These are phyloP conservation scores for Dysmachus trigonus DNA, from an alignment of 2,888 invertebrate species.

Conservation along the genomic window DNA sequence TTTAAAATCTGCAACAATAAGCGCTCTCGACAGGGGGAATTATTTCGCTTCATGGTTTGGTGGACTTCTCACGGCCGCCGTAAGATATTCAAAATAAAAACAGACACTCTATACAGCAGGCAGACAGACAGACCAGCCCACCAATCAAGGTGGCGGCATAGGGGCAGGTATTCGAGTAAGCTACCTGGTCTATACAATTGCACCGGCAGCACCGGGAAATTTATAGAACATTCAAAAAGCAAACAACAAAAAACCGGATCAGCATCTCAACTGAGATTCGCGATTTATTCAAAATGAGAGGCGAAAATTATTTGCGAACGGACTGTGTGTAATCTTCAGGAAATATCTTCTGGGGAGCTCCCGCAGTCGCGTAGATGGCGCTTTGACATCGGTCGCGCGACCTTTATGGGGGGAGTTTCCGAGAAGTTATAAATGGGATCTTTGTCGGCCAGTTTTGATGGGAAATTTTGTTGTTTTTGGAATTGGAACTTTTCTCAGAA, in stretches of 20 bases:
- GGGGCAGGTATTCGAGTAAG: neutral
- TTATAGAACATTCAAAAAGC: neutral
- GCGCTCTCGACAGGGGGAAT: neutral
- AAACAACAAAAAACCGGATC: neutral
- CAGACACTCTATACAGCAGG: neutral
- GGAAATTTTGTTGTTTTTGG: neutral
- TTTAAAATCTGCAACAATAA: neutral
- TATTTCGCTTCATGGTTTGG: neutral
- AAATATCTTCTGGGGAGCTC: neutral
- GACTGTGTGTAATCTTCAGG: neutral
- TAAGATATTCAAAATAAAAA: neutral
- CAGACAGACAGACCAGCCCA: neutral
- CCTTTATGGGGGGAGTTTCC: neutral
- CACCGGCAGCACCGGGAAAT: neutral
- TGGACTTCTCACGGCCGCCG: neutral
- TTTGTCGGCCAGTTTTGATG: neutral
- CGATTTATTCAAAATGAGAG: neutral
- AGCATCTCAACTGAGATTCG: neutral
- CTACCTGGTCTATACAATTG: neutral
- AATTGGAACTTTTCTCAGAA: neutral
- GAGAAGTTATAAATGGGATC: neutral
- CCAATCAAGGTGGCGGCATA: neutral
- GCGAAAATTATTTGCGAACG: neutral
- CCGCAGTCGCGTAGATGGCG: neutral
- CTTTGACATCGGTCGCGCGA: neutral